Base-by-base conservation (phyloP, 2,797 vertebrate species). In the Hyperoplus immaculatus region DNA sequence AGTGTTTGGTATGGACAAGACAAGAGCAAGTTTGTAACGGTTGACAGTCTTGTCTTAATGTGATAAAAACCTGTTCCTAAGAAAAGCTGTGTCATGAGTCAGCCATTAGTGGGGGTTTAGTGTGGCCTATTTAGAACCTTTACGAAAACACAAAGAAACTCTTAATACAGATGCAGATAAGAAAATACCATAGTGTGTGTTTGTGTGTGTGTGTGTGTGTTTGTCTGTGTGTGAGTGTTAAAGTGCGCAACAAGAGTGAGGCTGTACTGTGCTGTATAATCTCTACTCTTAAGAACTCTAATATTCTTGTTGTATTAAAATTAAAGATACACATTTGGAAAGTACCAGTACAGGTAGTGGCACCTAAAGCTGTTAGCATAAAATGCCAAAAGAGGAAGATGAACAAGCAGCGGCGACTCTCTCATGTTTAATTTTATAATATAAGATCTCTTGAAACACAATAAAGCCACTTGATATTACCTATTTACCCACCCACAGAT, bases 51-150 rank as follows among this genome's bases (percentile, higher is more conserved):
- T 11, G 45, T 87, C 67, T 75, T 71, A 70, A 87, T 86, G 64
- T 53, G 80, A 88, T 85, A 77, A 57, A 59, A 61, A 85, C 87
- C 69, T 73, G 75, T 59, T 69, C 11, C 70, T 85, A 16, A 57
- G 41, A 83, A 65, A 63, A 69, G 82, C 78, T 70, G 38, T 64
- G 72, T 89, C 84, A 89, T 86, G 82, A 90, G 79, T 69, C 77
- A 69, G 72, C 54, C 42, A 88, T 91, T 90, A 89, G 78, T 46
- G 56, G 9, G 73, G 47, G 79, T 63, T 43, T 66, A 57, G 61
- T 65, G 74, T 56, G 71, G 73, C 61, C 74, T 82, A 83, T 87
- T 87, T 81, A 79, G 58, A 86, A 15, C 8, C 36, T 77, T 64
- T 69, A 29, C 5, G 9, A 84, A 88, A 87, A 84, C 61, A 75